These are phyloP conservation scores for Danio jaintianensis DNA, from an alignment of 2,797 vertebrate species.

Conservation along the genomic window DNA sequence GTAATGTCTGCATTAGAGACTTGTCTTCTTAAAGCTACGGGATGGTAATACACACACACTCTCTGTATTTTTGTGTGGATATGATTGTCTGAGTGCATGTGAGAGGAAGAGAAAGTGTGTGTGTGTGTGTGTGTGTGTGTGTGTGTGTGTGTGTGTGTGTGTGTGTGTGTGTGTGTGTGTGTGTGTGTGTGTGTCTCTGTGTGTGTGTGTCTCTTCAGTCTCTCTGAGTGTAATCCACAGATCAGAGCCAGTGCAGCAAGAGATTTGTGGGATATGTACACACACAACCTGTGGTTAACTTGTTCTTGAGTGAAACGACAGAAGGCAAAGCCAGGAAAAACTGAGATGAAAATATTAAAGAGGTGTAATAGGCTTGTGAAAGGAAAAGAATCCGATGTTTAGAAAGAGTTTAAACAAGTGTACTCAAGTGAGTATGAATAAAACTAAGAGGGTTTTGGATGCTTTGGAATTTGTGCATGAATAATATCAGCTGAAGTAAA, in stretches of 20 bases:
- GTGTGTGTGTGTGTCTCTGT: conserved; percentile 25
- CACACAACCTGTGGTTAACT: conserved; percentile 63
- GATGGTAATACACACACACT: conserved; percentile 72
- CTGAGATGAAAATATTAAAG: conserved; percentile 53
- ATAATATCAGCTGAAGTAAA: conserved; percentile 28
- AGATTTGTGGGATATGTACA: conserved; percentile 75
- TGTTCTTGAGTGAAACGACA: conserved; percentile 50
- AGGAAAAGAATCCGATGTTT: conserved; percentile 51
- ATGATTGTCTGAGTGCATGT: conserved; percentile 21
- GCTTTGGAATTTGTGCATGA: conserved; percentile 14
- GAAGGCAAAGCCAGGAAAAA: conserved; percentile 53
- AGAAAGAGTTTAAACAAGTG: conserved; percentile 41
- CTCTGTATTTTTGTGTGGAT: conserved; percentile 42
- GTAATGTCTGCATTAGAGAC: conserved; percentile 81
- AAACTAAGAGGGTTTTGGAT: neutral
- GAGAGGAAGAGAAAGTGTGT: neutral
- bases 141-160: conserved; percentile 7
- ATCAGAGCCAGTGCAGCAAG: conserved; percentile 75
- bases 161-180: conserved; percentile 15
- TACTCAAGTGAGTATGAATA: conserved; percentile 20
- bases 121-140: conserved; percentile 11
- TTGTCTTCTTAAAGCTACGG: conserved; percentile 79
- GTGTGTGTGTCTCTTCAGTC: neutral
- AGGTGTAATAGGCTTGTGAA: conserved; percentile 54
- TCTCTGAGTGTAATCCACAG: conserved; percentile 71